Evolutionary conservation across 2,797 vertebrate genomes (phyloP).

Genomic region (Enteromius fasciolatus): DNA sequence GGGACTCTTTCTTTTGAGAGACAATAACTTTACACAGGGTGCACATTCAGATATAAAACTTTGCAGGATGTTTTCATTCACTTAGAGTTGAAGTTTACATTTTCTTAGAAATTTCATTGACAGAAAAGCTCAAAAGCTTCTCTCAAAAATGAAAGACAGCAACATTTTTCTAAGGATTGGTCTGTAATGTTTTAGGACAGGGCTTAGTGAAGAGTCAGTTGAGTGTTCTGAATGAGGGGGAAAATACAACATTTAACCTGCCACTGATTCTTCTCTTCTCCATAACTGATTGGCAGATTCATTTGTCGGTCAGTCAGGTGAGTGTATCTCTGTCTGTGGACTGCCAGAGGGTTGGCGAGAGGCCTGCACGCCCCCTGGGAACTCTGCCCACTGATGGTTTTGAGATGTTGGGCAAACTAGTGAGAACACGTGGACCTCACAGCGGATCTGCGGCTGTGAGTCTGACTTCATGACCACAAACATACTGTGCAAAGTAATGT

Average conservation of each 20-base stretch:
- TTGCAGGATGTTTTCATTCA: too few species aligned
- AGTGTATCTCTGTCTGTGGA: conserved; percentile 88
- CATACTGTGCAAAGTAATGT: not conserved
- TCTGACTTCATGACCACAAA: conserved; percentile 38
- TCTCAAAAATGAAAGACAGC: not conserved
- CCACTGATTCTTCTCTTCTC: not conserved
- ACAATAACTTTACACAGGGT: too few species aligned
- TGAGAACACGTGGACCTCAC: conserved; percentile 83
- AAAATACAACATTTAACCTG: not conserved
- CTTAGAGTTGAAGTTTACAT: too few species aligned
- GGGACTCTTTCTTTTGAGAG: too few species aligned
- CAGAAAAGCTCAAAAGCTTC: not conserved
- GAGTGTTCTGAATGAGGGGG: not conserved
- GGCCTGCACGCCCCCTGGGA: conserved; percentile 76
- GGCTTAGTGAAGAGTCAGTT: not conserved
- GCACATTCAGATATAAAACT: too few species aligned
- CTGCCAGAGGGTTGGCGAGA: conserved; percentile 86
- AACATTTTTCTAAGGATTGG: not conserved
- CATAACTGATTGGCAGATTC: conserved; percentile 78
- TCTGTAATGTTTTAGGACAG: not conserved
- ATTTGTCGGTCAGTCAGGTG: conserved; percentile 85
- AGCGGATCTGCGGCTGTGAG: conserved; percentile 87
- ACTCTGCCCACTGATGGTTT: conserved; percentile 84
- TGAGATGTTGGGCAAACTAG: conserved; percentile 88
- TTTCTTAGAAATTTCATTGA: not conserved